A percentile compares a stretch with the other conserved stretches of the same genome.
Conservation (phyloP, 2,113 vertebrate species). For the Pao palembangensis region DNA sequence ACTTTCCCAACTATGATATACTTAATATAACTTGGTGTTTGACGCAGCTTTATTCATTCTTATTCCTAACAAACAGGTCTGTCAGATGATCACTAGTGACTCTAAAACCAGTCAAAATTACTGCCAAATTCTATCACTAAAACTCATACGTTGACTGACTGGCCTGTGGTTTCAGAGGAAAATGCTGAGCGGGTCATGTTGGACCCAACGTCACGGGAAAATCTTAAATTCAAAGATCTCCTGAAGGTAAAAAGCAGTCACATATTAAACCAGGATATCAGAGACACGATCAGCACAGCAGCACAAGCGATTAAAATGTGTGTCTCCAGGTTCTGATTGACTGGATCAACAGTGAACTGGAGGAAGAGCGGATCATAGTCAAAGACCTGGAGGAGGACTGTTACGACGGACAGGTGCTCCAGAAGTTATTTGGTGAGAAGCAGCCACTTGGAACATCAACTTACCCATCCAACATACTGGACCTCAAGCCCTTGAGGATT, state of each 20-base stretch:
- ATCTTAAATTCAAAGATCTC: constrained; percentile 91
- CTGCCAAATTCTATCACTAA: background rate
- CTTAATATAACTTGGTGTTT: no score
- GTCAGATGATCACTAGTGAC: no score
- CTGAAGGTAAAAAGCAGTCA: constrained; percentile 80
- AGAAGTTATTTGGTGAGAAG: constrained; percentile 91
- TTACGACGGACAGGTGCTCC: constrained; percentile 95
- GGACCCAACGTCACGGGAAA: constrained; percentile 87
- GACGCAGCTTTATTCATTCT: no score
- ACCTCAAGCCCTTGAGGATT: no score
- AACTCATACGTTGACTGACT: background rate
- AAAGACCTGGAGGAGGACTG: constrained; percentile 95
- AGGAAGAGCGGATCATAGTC: constrained; percentile 94
- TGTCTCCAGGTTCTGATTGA: constrained; percentile 85
- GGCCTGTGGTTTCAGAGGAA: constrained; percentile 79
- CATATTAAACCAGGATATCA: background rate
- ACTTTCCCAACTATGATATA: background rate
- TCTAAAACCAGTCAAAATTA: no score
- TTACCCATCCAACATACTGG: no score
- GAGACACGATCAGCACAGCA: no score
- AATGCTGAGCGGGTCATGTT: constrained; percentile 94
- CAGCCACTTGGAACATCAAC: no score
- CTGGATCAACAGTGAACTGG: constrained; percentile 94
- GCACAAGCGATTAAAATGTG: background rate
- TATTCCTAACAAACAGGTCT: no score